Evolutionary conservation across 2,888 invertebrate species (phyloP), one percentile per base, ranked within the genome.

Genomic region (Meiosimyza decipiens): DNA sequence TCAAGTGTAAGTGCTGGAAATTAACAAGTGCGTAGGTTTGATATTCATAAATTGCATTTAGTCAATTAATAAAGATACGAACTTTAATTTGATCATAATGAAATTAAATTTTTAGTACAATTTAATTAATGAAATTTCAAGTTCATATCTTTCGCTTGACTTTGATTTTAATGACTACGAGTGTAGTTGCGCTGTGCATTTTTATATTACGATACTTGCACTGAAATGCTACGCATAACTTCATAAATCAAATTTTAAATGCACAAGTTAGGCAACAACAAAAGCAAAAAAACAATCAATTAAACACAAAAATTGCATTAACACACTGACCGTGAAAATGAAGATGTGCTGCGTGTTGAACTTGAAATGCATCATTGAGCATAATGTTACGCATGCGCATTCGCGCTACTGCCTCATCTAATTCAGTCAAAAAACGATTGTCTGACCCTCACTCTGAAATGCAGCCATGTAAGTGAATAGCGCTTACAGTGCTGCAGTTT

Each of bases 241-340:
- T 50, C 50, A 18, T 52, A 63, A 52, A 70, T 57, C 57, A 67
- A 57, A 16, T 55, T 67, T 67, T 40, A 55, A n/a, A 49, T 54
- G 16, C 2, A 40, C 40, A 7, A 7, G 9, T 9, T 9, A 40
- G 9, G 9, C 6, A 1, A 40, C 40, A 40, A 40, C 40, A 6
- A 52, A 50, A 51, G 16, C 6, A 49, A 18, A 16, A 60, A 33
- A 7, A 47, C 16, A 49, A 66, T 18, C 9, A 50, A 54, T 33
- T 22, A 70, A 47, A 57, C 50, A 22, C 22, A 18, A 70, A 63
- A 70, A 40, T 9, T 40, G 40, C 40, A 40, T 64, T 51, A 70
- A 54, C 69, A 6, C 62, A 54, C 57, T 55, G 63, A 55, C 70
- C 70, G 40, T 70, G 70, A 70, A 70, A 70, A 16, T 59, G 70